Conservation (phyloP, 2,888 invertebrate species). For the Caenorhabditis sp. region DNA sequence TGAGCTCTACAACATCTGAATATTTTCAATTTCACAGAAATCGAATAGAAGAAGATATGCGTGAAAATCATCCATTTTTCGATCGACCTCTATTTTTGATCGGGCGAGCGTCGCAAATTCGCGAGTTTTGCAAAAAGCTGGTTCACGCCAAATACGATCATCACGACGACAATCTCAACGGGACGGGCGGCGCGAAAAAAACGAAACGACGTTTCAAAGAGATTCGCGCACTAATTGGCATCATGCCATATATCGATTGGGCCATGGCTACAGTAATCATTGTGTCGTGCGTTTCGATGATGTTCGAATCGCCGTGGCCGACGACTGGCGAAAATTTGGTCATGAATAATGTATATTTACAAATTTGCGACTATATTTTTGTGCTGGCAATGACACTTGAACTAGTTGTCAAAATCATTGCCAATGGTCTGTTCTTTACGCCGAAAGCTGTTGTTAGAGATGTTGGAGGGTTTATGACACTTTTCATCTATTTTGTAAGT, state of each 20-base stretch:
- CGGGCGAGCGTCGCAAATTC: conserved; percentile 82
- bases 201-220: conserved; percentile 57
- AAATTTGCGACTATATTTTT: conserved; percentile 91
- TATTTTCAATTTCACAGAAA: conserved; percentile 72
- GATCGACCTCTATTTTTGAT: conserved; percentile 96
- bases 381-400: conserved; percentile 98
- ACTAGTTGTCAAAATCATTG: conserved; percentile 90
- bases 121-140: conserved; percentile 86
- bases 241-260: conserved; percentile 99
- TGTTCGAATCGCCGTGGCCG: conserved; percentile 91
- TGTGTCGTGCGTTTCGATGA: conserved; percentile 96
- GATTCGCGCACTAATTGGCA: conserved; percentile 88
- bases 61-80: conserved; percentile 98
- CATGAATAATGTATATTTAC: conserved; percentile 90
- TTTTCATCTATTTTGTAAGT: conserved; percentile 93
- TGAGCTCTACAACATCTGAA: too few species aligned
- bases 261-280: conserved; percentile 98
- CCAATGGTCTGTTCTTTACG: conserved; percentile 97
- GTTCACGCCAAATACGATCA: conserved; percentile 97
- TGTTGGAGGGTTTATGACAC: conserved; percentile 92
- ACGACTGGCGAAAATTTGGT: conserved; percentile 76
- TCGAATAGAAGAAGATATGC: conserved; percentile 83
- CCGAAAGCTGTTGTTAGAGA: conserved; percentile 98
- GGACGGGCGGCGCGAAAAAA: conserved; percentile 51
- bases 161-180: conserved; percentile 72